phyloP scores from a whole-genome alignment of 2,797 vertebrate species.

The Micrastur ruficollis region DNA sequence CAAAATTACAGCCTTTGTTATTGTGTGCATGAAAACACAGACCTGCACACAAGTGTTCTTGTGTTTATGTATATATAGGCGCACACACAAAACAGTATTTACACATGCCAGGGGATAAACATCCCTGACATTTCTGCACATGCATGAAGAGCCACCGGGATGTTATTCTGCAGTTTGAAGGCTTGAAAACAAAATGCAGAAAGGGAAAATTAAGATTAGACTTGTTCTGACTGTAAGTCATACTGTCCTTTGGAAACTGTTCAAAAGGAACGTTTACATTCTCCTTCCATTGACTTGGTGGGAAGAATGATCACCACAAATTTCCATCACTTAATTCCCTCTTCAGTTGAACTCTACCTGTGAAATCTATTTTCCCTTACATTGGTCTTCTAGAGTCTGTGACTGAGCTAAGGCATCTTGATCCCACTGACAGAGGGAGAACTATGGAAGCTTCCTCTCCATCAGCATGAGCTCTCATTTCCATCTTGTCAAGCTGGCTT shows the following conservation, averaged over 20 bases:
- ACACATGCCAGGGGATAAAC: background rate
- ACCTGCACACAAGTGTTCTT: background rate
- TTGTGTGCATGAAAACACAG: background rate
- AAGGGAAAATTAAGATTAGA: background rate
- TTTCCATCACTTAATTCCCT: background rate
- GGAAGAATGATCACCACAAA: slow-evolving; percentile 2
- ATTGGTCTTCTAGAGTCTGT: background rate
- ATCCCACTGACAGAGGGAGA: background rate
- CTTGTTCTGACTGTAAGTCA: background rate
- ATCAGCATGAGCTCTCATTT: background rate
- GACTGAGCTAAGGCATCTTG: background rate
- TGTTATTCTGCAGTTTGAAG: background rate
- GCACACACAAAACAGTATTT: background rate
- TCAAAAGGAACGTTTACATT: background rate
- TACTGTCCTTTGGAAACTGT: background rate
- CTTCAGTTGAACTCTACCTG: background rate
- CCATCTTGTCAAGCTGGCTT: background rate
- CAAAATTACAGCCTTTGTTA: background rate
- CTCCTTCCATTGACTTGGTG: background rate
- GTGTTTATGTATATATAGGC: background rate
- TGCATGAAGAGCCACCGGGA: background rate
- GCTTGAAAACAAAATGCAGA: background rate
- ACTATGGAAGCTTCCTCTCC: background rate
- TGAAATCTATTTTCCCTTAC: background rate
- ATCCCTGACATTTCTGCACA: background rate